Conservation (phyloP, 1,140 invertebrate species). For the Magallana ariakensis region DNA sequence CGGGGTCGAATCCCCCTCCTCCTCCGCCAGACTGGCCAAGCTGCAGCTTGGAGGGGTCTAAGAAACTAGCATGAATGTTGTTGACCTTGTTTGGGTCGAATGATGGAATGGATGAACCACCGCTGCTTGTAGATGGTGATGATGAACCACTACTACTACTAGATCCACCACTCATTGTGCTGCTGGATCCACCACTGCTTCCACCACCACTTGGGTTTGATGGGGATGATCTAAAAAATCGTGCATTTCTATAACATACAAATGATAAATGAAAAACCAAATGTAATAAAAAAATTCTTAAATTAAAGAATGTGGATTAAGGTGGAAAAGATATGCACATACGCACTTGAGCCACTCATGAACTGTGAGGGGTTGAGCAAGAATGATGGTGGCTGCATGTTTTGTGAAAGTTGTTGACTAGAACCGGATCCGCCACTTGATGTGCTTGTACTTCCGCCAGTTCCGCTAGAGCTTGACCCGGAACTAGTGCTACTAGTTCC, state of each 20-base stretch:
- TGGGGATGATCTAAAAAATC: not conserved
- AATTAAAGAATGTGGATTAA: not conserved
- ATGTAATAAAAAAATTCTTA: not conserved
- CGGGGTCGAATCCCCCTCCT: conserved; percentile 54
- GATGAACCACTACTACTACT: conserved; percentile 30
- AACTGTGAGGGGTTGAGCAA: conserved; percentile 51
- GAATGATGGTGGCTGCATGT: conserved; percentile 50
- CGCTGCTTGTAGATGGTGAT: not conserved
- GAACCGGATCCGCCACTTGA: conserved; percentile 23
- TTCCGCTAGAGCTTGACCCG: not conserved
- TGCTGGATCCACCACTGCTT: conserved; percentile 29
- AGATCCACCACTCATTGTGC: not conserved
- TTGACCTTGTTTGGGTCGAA: conserved; percentile 60
- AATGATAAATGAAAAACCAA: not conserved
- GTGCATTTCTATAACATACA: too few species aligned
- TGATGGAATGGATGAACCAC: conserved; percentile 44
- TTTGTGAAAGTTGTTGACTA: conserved; percentile 44
- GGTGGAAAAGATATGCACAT: not conserved
- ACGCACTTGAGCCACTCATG: conserved; percentile 36
- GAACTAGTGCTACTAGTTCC: conserved; percentile 6
- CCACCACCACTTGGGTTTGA: not conserved
- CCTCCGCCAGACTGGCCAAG: conserved; percentile 54
- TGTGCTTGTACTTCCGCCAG: not conserved
- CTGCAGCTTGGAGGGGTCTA: conserved; percentile 53
- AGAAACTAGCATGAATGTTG: conserved; percentile 48